Evolutionary conservation across 2,113 vertebrate genomes (phyloP), one percentile per base, ranked within the genome.

Genomic region (Phyllopteryx taeniolatus): DNA sequence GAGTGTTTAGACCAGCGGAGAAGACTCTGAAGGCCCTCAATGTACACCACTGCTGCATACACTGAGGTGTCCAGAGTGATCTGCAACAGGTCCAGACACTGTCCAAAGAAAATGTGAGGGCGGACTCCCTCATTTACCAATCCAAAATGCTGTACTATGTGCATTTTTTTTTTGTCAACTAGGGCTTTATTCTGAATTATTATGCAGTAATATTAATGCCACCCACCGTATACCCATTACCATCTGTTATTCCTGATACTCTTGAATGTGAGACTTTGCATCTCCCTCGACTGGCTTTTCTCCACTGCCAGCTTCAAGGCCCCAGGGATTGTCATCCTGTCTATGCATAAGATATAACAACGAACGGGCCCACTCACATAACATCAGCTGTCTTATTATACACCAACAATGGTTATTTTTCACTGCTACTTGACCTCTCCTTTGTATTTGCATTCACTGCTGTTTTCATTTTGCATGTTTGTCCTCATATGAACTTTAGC

Each of bases 371-470:
- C 7, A 27, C 64, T 66, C 44, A 66, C 20, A 44, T 66, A 46
- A 46, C 43, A 27, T 46, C 63, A 66, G 42, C 64, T 27, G 64
- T 66, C 43, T 65, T 65, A n/a, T 46, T 65, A 44, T 46, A n/a
- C 27, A 43, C 39, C 17, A 42, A 63, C 61, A 64, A n/a, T n/a
- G 4, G 8, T 46, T 65, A 8, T 44, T 22, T 65, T n/a, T 44
- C n/a, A 44, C n/a, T 27, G 64, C 43, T 13, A 27, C 22, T 31
- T 66, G 43, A 66, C 42, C 43, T 44, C 39, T 65, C 42, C 22
- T 46, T 15, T 66, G 43, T 46, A 27, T 66, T 63, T 47, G 43
- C 3, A 22, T n/a, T 42, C 39, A 43, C 39, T 10, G 39, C 20
- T n/a, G 19, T 64, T 20, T n/a, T 66, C n/a, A 47, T 66, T 47